Evolutionary conservation across 2,888 invertebrate species (phyloP), one percentile per base, ranked within the genome.

Genomic region (Rotaria socialis): DNA sequence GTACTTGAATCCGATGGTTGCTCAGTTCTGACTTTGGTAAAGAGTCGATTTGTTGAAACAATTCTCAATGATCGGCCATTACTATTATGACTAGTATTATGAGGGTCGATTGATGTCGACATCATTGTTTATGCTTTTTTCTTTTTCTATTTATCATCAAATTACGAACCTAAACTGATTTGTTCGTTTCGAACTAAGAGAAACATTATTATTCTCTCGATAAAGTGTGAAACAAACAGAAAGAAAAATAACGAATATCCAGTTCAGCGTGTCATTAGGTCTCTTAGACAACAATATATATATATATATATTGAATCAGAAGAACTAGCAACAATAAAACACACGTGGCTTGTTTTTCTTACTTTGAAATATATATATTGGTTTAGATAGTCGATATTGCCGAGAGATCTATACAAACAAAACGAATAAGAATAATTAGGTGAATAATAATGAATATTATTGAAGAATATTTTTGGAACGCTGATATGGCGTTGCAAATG

Each of bases 11-110:
- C 67, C 6, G 67, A 35, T 19, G 67, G 14, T 41, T 67, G 67
- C 35, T 67, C 67, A 67, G 67, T 67, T 67, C 67, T 67, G 35
- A 67, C 67, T 67, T 67, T 67, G 35, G 67, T 67, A 67, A 41
- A 67, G 67, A 67, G 67, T 67, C 67, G 67, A 67, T 67, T 67
- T 41, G 67, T 41, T 35, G 67, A 67, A 67, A 67, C 67, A 19
- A 67, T 67, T 67, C 67, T 67, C 67, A 67, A 67, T 35, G 67
- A 35, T 67, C 67, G 67, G 35, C 67, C 67, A 67, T 67, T 67
- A 67, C 35, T 67, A 35, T 19, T 67, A 67, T 67, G 67, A 67
- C 67, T 67, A 67, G 35, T 67, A 67, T 67, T 67, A 35, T 67
- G 67, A 35, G 67, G 67, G 35, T 67, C 67, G 67, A 67, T 67